A percentile compares a stretch with the other conserved stretches of the same genome.
These are phyloP conservation scores for Nothobranchius kuhntae DNA, from an alignment of 2,113 vertebrate species.

Conservation along the genomic window DNA sequence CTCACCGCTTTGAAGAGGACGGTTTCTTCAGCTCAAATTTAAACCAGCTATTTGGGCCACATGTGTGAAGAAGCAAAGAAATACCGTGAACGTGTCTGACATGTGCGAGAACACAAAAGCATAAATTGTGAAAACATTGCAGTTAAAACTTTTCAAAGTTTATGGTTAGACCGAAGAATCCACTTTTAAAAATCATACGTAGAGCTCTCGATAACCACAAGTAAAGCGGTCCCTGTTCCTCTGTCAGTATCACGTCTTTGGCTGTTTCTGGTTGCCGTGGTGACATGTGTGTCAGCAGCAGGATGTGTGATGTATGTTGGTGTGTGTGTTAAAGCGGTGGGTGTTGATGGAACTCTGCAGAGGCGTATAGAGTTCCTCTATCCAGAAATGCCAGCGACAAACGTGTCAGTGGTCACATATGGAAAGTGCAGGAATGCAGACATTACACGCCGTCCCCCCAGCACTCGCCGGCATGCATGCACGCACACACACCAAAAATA, in stretches of 20 bases:
- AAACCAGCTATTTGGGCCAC: conserved; percentile 28
- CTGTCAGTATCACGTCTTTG: conserved; percentile 43
- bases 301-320: conserved; percentile 42
- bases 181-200: not conserved
- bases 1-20: conserved; percentile 22
- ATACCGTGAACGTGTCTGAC: conserved; percentile 7
- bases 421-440: conserved; percentile 29
- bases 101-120: conserved; percentile 4
- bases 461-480: not conserved
- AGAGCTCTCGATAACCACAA: not conserved
- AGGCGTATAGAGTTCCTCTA: conserved; percentile 50
- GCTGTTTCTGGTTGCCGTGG: conserved; percentile 56
- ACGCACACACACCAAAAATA: conserved; percentile 33
- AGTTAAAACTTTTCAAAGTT: not conserved
- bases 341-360: conserved; percentile 57
- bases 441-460: conserved; percentile 13
- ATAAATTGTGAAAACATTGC: not conserved
- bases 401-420: conserved; percentile 29
- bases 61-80: conserved; percentile 23
- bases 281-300: conserved; percentile 59
- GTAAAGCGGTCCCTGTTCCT: conserved; percentile 37
- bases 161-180: not conserved
- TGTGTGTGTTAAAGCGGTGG: conserved; percentile 31
- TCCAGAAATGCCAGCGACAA: conserved; percentile 50
- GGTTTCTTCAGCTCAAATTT: conserved; percentile 10